These are phyloP conservation scores for Yponomeuta plumbellus DNA, from an alignment of 2,888 invertebrate genomes.

Conservation along the genomic window DNA sequence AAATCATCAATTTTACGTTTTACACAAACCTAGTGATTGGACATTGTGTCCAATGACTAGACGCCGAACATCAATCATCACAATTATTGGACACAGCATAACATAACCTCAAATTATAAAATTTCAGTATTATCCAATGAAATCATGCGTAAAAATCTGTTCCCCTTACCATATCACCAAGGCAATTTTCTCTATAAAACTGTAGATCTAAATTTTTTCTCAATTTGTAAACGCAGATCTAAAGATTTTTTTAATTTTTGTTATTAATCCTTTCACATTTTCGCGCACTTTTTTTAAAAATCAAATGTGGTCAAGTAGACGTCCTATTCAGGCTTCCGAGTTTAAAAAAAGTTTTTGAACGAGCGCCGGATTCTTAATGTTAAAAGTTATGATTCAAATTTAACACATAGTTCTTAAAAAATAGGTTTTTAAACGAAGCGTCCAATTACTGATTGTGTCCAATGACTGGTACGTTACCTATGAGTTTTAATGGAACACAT, in stretches of 20 bases:
- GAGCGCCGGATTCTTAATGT: no score
- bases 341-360: no score
- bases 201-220: background rate
- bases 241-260: background rate
- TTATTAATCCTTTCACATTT: background rate
- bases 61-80: constrained; percentile 1
- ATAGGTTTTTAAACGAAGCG: no score
- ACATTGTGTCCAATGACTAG: background rate
- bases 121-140: background rate
- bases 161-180: background rate
- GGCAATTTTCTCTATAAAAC: background rate
- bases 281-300: background rate
- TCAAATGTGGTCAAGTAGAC: background rate
- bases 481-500: no score
- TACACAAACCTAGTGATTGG: constrained; percentile 1
- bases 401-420: no score
- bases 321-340: no score
- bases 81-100: background rate
- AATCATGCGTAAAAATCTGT: background rate
- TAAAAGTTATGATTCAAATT: no score
- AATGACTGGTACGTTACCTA: no score
- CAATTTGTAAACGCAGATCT: background rate
- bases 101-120: background rate
- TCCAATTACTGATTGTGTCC: no score
- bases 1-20: background rate